A percentile compares a stretch with the other conserved stretches of the same genome.
phyloP scores from a whole-genome alignment of 2,888 invertebrate species.

The Bembecia ichneumoniformis region DNA sequence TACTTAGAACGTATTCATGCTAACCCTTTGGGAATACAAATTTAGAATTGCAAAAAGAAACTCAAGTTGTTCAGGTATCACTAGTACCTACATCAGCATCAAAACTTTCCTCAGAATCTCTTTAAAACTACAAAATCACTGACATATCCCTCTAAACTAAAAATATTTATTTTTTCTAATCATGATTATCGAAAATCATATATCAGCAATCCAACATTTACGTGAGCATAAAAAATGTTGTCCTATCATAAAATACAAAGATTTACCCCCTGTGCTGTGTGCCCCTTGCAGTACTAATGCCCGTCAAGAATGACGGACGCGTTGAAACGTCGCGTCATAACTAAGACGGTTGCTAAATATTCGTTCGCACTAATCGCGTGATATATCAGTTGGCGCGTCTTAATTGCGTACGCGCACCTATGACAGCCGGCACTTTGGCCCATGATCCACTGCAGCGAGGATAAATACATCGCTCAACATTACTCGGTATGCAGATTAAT shows the following conservation, averaged over 20 bases:
- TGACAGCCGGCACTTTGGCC: constrained; percentile 30
- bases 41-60: constrained; percentile 35
- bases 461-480: neutral
- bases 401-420: constrained; percentile 21
- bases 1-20: constrained; percentile 48
- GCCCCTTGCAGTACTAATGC: neutral
- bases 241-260: too few relatives aligned
- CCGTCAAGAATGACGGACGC: neutral
- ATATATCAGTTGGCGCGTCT: constrained; percentile 29
- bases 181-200: too few relatives aligned
- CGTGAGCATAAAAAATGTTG: too few relatives aligned
- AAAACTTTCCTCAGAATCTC: too few relatives aligned
- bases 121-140: too few relatives aligned
- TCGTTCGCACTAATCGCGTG: constrained; percentile 21
- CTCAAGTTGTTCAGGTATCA: too few relatives aligned
- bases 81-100: too few relatives aligned
- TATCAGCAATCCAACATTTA: too few relatives aligned
- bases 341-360: constrained; percentile 20
- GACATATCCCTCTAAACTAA: too few relatives aligned
- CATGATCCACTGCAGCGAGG: constrained; percentile 25
- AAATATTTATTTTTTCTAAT: too few relatives aligned
- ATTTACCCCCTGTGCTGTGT: too few relatives aligned
- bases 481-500: neutral
- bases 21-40: constrained; percentile 47
- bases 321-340: constrained; percentile 20